Percentiles rank a stretch among this genome's conserved stretches.
Evolutionary conservation across 2,113 vertebrate genomes (phyloP).

Genomic region (Bos indicus): DNA sequence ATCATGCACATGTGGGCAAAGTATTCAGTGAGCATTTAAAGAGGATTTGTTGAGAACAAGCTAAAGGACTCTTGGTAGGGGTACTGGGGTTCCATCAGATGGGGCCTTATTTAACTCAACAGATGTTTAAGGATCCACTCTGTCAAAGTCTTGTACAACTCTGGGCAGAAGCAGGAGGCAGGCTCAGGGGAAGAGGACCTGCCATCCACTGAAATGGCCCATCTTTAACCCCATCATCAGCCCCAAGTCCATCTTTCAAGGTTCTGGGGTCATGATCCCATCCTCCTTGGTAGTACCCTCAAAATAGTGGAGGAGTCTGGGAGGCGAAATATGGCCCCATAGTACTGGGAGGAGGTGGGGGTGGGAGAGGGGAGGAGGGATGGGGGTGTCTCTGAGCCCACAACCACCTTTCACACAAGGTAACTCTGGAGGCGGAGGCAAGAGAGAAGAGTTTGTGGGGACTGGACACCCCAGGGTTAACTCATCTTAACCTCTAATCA

Average conservation of each 20-base stretch:
- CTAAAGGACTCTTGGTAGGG: neutral
- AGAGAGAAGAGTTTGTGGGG: neutral
- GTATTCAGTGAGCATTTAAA: neutral
- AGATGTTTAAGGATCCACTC: neutral
- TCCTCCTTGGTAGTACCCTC: neutral
- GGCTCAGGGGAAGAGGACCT: neutral
- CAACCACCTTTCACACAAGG: neutral
- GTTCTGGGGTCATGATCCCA: too few relatives aligned
- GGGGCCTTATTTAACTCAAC: neutral
- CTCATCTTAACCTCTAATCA: neutral
- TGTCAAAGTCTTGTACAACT: neutral
- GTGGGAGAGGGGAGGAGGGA: neutral
- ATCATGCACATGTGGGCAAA: rapidly evolving
- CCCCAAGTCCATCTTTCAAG: neutral
- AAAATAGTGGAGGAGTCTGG: neutral
- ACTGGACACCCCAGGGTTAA: neutral
- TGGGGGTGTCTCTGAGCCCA: neutral
- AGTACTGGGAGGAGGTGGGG: neutral
- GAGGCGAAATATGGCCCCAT: neutral
- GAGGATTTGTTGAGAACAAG: neutral
- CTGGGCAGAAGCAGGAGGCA: neutral
- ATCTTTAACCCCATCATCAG: neutral
- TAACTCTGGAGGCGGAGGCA: neutral
- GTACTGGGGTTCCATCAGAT: neutral
- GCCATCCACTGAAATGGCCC: neutral